Conservation (phyloP, 2,797 vertebrate species). For the Rhyacichthys aspro region DNA sequence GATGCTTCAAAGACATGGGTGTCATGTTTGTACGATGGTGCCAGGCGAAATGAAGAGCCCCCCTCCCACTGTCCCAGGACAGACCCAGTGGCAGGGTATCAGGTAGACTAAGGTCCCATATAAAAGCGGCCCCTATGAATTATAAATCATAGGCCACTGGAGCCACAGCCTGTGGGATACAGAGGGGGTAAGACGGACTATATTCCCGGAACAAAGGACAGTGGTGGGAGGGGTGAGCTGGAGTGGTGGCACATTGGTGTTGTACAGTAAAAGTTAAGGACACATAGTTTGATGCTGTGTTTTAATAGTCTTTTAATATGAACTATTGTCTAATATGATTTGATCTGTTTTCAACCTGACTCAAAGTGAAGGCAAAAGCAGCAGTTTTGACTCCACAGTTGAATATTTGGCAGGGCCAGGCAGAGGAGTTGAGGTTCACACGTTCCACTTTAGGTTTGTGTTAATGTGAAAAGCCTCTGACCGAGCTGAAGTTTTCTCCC, state of each 20-base stretch:
- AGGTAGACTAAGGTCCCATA: constrained; percentile 86
- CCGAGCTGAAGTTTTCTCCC: constrained; percentile 56
- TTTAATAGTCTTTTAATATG: neutral
- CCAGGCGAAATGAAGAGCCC: constrained; percentile 77
- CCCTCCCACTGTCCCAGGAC: constrained; percentile 76
- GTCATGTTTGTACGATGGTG: constrained; percentile 76
- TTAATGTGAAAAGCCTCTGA: constrained; percentile 49
- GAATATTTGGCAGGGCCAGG: constrained; percentile 6
- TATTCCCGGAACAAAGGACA: constrained; percentile 87
- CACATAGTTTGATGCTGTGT: constrained; percentile 35
- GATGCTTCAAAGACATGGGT: constrained; percentile 66
- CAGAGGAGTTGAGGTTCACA: constrained; percentile 15
- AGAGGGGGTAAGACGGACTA: constrained; percentile 75
- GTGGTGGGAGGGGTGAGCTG: constrained; percentile 63
- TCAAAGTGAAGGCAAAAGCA: neutral
- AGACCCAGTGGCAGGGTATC: constrained; percentile 82
- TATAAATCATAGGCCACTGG: constrained; percentile 88
- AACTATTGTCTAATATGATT: neutral
- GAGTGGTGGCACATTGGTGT: constrained; percentile 43
- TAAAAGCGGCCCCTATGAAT: constrained; percentile 90
- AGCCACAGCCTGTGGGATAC: constrained; percentile 86
- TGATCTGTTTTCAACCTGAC: neutral
- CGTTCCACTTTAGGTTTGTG: constrained; percentile 34
- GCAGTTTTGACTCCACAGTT: constrained; percentile 14
- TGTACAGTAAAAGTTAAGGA: constrained; percentile 62